Conservation (phyloP, 1,140 invertebrate genomes). For the Sarcophaga peregrina region DNA sequence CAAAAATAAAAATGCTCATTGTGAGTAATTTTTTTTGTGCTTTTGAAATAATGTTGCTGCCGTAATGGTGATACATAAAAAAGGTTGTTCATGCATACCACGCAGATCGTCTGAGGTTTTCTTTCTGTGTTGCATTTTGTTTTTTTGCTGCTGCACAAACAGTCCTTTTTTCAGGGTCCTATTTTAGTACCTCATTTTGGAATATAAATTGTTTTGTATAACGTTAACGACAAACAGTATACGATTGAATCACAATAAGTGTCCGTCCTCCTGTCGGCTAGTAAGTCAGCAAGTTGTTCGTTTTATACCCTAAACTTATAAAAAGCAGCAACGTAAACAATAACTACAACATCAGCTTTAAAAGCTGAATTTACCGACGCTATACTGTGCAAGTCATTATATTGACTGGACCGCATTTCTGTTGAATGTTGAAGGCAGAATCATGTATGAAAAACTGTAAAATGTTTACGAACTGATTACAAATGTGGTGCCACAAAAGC, state of each 20-base stretch:
- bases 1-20: constrained; percentile 1
- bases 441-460: constrained; percentile 13
- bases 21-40: neutral
- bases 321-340: neutral
- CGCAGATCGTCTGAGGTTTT: neutral
- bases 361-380: neutral
- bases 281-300: neutral
- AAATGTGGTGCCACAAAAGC: constrained; percentile 8
- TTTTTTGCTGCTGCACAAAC: neutral
- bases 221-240: constrained; percentile 37
- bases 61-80: neutral
- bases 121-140: neutral
- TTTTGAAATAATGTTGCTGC: neutral
- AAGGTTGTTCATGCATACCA: neutral
- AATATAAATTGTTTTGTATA: constrained; percentile 37
- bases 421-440: neutral
- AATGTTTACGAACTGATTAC: constrained; percentile 39
- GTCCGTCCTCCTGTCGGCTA: neutral
- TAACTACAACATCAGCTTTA: neutral
- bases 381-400: constrained; percentile 23
- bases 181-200: constrained; percentile 20
- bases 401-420: neutral
- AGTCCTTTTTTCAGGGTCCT: neutral
- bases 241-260: constrained; percentile 31
- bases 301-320: neutral